Conservation (phyloP, 2,113 vertebrate species). For the Pluvianellus socialis region DNA sequence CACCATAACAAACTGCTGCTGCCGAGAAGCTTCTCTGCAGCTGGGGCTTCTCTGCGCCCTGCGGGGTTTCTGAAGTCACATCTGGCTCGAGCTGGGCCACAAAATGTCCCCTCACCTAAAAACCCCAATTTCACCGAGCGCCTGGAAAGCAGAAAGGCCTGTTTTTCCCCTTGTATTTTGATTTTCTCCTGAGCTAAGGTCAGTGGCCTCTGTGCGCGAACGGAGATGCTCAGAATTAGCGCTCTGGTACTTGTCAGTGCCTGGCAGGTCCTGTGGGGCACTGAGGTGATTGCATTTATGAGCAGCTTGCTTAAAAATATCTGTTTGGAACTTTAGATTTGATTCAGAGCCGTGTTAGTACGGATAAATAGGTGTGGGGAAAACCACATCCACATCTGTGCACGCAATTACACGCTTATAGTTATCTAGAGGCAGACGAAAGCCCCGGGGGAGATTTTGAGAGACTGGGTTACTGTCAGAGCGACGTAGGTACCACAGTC, state of each 20-base stretch:
- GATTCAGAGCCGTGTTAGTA: too few relatives aligned
- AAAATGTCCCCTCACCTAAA: background rate
- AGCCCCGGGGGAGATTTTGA: background rate
- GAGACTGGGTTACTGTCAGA: background rate
- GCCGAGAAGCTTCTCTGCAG: background rate
- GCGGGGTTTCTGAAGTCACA: background rate
- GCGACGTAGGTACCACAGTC: background rate
- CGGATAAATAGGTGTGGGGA: background rate
- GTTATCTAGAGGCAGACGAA: background rate
- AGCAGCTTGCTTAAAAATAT: background rate
- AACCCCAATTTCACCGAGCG: constrained; percentile 4
- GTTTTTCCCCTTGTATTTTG: background rate
- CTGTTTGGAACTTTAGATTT: background rate
- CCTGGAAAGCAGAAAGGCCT: background rate
- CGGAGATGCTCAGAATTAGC: background rate
- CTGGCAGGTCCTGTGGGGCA: background rate
- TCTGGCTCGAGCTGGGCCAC: background rate
- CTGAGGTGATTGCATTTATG: background rate
- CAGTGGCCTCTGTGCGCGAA: background rate
- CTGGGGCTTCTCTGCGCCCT: background rate
- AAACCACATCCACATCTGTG: background rate
- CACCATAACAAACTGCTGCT: background rate
- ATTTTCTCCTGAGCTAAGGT: background rate
- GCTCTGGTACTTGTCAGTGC: background rate
- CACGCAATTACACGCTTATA: rapidly evolving